Conservation (phyloP, 2,797 vertebrate species). For the Erethizon dorsatum region DNA sequence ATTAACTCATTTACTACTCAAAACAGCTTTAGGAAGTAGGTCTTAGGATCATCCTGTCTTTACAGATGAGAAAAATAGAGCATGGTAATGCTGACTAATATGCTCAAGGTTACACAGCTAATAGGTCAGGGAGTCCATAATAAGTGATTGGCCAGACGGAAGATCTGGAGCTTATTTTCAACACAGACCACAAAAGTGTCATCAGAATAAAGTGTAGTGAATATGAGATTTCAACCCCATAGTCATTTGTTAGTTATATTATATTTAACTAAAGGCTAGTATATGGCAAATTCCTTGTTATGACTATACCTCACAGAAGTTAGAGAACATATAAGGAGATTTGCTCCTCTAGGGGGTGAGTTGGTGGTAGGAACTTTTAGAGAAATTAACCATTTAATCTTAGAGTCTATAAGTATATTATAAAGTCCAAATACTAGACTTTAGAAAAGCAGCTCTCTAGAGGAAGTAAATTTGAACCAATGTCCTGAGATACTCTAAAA, state of each 20-base stretch:
- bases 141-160: background rate
- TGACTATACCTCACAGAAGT: constrained; percentile 17
- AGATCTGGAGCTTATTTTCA: constrained; percentile 49
- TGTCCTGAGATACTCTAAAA: background rate
- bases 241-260: background rate
- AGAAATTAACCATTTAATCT: constrained; percentile 54
- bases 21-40: background rate
- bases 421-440: constrained; percentile 2
- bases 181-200: background rate
- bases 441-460: constrained; percentile 4
- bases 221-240: constrained; percentile 29
- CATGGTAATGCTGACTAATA: background rate
- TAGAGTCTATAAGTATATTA: background rate
- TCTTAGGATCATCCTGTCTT: constrained; percentile 31
- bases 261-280: constrained; percentile 59
- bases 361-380: background rate
- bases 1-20: constrained; percentile 47
- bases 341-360: background rate
- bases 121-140: constrained; percentile 9
- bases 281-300: constrained; percentile 46
- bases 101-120: background rate
- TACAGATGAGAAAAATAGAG: constrained; percentile 47
- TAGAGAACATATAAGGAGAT: background rate
- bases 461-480: background rate
- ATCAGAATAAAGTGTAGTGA: constrained; percentile 18